phyloP scores from a whole-genome alignment of 2,797 vertebrate genomes.

The Enteromius thamalakanensis region DNA sequence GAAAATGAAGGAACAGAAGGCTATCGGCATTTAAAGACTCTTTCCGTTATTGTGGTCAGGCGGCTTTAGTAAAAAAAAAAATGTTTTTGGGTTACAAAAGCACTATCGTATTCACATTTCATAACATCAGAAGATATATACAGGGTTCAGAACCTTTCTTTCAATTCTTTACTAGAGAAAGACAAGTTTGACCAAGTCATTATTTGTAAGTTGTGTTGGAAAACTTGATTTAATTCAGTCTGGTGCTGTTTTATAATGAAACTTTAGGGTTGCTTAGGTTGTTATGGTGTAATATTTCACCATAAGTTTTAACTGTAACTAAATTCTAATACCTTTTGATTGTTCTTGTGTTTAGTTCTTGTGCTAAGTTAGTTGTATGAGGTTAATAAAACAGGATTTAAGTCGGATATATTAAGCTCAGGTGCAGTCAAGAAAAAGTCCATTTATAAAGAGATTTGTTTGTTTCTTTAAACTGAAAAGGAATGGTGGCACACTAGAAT shows the following conservation, averaged over 20 bases:
- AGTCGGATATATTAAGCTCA: background rate
- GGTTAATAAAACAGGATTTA: background rate
- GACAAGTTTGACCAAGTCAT: background rate
- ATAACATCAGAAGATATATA: background rate
- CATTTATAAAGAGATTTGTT: background rate
- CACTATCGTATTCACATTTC: background rate
- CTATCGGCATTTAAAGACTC: constrained; percentile 6
- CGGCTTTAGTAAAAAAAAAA: background rate
- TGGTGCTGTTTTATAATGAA: constrained; percentile 33
- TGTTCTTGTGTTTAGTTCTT: background rate
- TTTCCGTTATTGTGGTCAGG: background rate
- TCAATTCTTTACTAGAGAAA: background rate
- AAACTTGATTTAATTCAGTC: constrained; percentile 8
- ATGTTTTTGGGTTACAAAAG: background rate
- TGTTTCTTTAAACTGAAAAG: constrained; percentile 1
- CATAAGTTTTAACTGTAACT: constrained; percentile 6
- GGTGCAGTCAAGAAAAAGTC: background rate
- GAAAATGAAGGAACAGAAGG: background rate
- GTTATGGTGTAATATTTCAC: background rate
- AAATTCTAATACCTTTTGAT: constrained; percentile 2
- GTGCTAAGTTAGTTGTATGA: background rate
- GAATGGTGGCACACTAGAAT: background rate
- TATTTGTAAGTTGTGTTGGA: background rate
- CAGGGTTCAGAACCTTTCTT: too few species aligned
- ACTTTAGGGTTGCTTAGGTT: background rate